phyloP scores from a whole-genome alignment of 2,888 invertebrate genomes.

The Polylopha cassiicola region DNA sequence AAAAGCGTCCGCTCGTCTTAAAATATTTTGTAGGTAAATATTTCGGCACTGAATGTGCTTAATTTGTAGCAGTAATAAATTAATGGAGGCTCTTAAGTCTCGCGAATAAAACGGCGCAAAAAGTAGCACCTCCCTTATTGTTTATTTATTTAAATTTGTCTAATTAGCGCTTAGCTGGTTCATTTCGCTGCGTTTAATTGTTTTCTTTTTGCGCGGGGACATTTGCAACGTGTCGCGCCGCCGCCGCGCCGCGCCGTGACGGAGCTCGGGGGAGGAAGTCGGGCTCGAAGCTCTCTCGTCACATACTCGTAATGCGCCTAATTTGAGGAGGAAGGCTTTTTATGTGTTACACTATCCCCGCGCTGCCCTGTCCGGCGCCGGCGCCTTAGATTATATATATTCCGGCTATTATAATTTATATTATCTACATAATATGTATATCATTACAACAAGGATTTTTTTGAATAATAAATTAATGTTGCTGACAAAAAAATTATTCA shows the following conservation, averaged over 20 bases:
- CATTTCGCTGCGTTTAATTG: constrained; percentile 30
- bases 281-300: constrained; percentile 3
- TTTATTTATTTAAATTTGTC: constrained; percentile 49
- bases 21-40: constrained; percentile 15
- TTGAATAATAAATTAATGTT: too few species aligned
- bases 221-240: constrained; percentile 8
- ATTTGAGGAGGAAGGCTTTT: too few species aligned
- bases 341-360: too few species aligned
- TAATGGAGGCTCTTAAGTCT: constrained; percentile 31
- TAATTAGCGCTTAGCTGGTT: constrained; percentile 37
- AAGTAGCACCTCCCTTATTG: constrained; percentile 37
- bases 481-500: too few species aligned
- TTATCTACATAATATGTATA: too few species aligned
- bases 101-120: too few species aligned
- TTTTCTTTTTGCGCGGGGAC: constrained; percentile 23
- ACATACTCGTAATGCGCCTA: too few species aligned
- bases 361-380: too few species aligned
- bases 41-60: constrained; percentile 14
- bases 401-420: too few species aligned
- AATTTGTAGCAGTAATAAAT: constrained; percentile 19
- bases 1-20: constrained; percentile 4
- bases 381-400: too few species aligned
- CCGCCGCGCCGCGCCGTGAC: not conserved
- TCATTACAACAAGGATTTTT: too few species aligned
- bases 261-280: too few species aligned